Evolutionary conservation across 2,888 invertebrate genomes (phyloP), one percentile per base, ranked within the genome.

Genomic region (Aporophyla nigra): DNA sequence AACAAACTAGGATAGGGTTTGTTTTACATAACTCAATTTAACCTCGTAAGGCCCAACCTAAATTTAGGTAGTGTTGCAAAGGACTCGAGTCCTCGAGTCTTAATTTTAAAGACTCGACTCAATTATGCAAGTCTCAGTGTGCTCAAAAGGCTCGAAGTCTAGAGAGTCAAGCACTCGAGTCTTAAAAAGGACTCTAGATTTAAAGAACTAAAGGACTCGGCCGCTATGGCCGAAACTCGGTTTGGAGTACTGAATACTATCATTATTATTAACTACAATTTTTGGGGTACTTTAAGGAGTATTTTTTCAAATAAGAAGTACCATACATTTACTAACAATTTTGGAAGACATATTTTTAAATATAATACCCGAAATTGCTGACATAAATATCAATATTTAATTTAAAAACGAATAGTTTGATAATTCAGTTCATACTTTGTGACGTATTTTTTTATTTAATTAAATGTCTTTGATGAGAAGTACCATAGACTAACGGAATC

Each of bases 391-490:
- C 2, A 61, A 59, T 10, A 56, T 7, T 66, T 19, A 76, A 71
- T 58, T 49, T 21, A 16, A 4, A 51, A 61, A 82, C 27, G 16
- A 72, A 58, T 72, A 49, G 46, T 68, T 78, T 58, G 9, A 33
- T 62, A 75, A 61, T 58, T 80, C 85, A 77, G 71, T 82, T 54
- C 49, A 49, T 51, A 49, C 12, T 76, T 85, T 79, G 79, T 79
- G 82, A 77, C 66, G 65, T 74, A 16, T 66, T 51, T 27, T 51
- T 56, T 46, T 24, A 62, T 14, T 14, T 2, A 49, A 71, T 40
- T 2, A 16, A 21, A 40, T 14, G 40, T 14, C 12, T 71, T 59
- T 1, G 3, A 33, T 53, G 16, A 49, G 21, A 69, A 43, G 33
- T 40, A 43, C 7, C 51, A 77, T 46, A n/a, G 63, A 51, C 21